Evolutionary conservation across 1,140 invertebrate genomes (phyloP).

Genomic region (Zaprionus nigranus): DNA sequence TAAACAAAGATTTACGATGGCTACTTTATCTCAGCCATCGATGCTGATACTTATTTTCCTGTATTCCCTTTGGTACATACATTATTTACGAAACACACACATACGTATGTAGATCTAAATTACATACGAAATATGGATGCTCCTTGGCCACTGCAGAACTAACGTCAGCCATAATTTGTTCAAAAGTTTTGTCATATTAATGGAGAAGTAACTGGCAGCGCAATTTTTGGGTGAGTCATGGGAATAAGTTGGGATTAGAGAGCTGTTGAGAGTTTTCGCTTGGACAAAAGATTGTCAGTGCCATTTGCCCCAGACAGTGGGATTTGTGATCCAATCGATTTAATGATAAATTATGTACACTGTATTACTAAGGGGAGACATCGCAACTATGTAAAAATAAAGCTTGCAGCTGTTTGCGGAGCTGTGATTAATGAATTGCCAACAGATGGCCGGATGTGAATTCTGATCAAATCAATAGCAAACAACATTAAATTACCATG

Average conservation of each 20-base stretch:
- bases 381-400: constrained; percentile 5
- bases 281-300: constrained; percentile 29
- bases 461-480: constrained; percentile 42
- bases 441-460: constrained; percentile 10
- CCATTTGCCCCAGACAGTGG: constrained; percentile 35
- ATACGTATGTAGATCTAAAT: neutral
- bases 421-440: constrained; percentile 69
- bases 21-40: neutral
- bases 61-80: neutral
- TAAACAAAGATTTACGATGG: neutral
- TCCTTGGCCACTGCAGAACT: constrained; percentile 18
- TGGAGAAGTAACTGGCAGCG: constrained; percentile 72
- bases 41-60: neutral
- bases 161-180: constrained; percentile 75
- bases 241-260: constrained; percentile 76
- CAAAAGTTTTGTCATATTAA: constrained; percentile 78
- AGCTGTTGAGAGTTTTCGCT: constrained; percentile 34
- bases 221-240: constrained; percentile 60
- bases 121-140: constrained; percentile 4
- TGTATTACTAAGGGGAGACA: constrained; percentile 19
- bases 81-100: neutral
- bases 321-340: constrained; percentile 59
- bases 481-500: constrained; percentile 16
- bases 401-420: constrained; percentile 43
- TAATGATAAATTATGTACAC: constrained; percentile 77